A percentile compares a stretch with the other conserved stretches of the same genome.
Evolutionary conservation across 1,140 invertebrate species (phyloP).

Genomic region (Calephelis nemesis): DNA sequence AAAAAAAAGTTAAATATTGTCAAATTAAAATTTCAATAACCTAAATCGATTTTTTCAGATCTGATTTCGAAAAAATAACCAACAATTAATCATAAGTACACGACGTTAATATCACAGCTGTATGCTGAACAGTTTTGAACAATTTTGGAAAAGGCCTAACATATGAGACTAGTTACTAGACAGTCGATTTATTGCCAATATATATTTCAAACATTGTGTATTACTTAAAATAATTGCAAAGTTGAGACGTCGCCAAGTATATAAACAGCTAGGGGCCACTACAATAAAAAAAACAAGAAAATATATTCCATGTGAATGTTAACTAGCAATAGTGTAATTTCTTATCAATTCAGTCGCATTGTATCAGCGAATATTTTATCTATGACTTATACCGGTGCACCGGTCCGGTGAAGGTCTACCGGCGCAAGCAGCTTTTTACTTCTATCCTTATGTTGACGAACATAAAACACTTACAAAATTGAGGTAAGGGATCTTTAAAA

Average conservation of each 20-base stretch:
- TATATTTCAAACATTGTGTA: background rate
- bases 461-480: too few relatives aligned
- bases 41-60: conserved; percentile 18
- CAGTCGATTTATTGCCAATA: background rate
- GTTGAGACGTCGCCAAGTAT: background rate
- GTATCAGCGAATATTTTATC: too few relatives aligned
- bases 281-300: background rate
- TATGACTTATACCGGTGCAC: too few relatives aligned
- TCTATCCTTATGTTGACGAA: too few relatives aligned
- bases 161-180: conserved; percentile 8
- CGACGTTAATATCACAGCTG: conserved; percentile 32
- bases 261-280: background rate
- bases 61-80: conserved; percentile 14
- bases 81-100: conserved; percentile 32
- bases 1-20: conserved; percentile 1
- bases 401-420: too few relatives aligned
- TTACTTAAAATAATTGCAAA: background rate
- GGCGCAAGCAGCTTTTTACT: too few relatives aligned
- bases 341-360: too few relatives aligned
- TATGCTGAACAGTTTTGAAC: conserved; percentile 29
- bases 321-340: too few relatives aligned
- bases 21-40: conserved; percentile 15
- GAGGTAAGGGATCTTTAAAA: too few relatives aligned
- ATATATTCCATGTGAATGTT: background rate
- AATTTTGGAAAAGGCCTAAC: conserved; percentile 29